These are phyloP conservation scores for Drosophila kurseongensis DNA, from an alignment of 1,140 invertebrate genomes.

Conservation along the genomic window DNA sequence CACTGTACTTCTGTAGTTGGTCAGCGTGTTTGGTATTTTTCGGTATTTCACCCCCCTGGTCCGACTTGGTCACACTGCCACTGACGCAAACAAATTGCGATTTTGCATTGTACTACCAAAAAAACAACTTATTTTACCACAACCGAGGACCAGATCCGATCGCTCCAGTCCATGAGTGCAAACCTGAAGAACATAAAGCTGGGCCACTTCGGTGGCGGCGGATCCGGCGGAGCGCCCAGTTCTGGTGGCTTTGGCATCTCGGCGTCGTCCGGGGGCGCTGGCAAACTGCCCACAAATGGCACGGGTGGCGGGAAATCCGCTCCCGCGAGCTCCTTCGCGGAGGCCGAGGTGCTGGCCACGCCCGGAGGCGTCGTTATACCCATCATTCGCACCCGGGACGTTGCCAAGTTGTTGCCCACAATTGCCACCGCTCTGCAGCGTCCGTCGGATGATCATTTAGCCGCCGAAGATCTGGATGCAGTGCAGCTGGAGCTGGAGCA, in stretches of 20 bases:
- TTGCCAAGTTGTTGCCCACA: constrained; percentile 86
- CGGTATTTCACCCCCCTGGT: too few relatives aligned
- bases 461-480: constrained; percentile 93
- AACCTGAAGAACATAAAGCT: constrained; percentile 68
- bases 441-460: constrained; percentile 87
- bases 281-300: constrained; percentile 59
- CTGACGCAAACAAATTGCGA: constrained; percentile 26
- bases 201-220: constrained; percentile 58
- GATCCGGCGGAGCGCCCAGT: constrained; percentile 5
- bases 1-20: neutral
- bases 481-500: constrained; percentile 95
- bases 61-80: constrained; percentile 2
- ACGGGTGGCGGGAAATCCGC: constrained; percentile 24
- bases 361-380: constrained; percentile 80
- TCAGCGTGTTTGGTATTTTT: constrained; percentile 2
- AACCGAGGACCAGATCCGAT: constrained; percentile 9
- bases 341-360: constrained; percentile 46
- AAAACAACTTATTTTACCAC: neutral
- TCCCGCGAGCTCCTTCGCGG: neutral
- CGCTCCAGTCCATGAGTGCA: constrained; percentile 50
- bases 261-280: constrained; percentile 36
- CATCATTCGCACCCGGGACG: constrained; percentile 85
- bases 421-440: constrained; percentile 87
- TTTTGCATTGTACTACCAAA: neutral
- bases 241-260: constrained; percentile 48